phyloP scores from a whole-genome alignment of 1,140 invertebrate species.

The Drosophila subobscura region DNA sequence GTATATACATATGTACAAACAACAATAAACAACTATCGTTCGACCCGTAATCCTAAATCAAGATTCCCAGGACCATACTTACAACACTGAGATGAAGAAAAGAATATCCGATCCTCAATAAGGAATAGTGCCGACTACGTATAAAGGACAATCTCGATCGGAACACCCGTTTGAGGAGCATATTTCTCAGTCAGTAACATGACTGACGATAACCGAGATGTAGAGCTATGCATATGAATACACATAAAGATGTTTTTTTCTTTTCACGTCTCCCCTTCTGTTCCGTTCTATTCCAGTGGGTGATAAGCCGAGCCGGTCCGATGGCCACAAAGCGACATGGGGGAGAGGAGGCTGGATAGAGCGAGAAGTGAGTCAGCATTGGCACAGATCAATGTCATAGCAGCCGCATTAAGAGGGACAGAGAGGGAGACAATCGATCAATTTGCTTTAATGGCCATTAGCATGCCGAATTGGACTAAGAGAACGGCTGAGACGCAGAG shows the following conservation, averaged over 20 bases:
- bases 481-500: neutral
- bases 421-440: slow-evolving; percentile 63
- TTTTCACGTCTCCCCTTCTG: slow-evolving; percentile 28
- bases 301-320: slow-evolving; percentile 53
- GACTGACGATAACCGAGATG: slow-evolving; percentile 64
- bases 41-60: slow-evolving; percentile 7
- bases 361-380: slow-evolving; percentile 58
- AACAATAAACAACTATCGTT: neutral
- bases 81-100: slow-evolving; percentile 24
- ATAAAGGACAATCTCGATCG: slow-evolving; percentile 4
- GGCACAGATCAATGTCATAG: neutral
- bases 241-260: slow-evolving; percentile 63
- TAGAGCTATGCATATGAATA: slow-evolving; percentile 52
- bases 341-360: neutral
- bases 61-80: slow-evolving; percentile 14
- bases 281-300: slow-evolving; percentile 16
- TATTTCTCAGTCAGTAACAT: slow-evolving; percentile 59
- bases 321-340: neutral
- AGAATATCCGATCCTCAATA: slow-evolving; percentile 18
- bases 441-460: slow-evolving; percentile 78
- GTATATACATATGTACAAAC: neutral
- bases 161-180: slow-evolving; percentile 47
- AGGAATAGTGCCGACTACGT: slow-evolving; percentile 30
- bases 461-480: slow-evolving; percentile 58
- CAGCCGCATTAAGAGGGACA: slow-evolving; percentile 32